Evolutionary conservation across 2,797 vertebrate genomes (phyloP), one percentile per base, ranked within the genome.

Genomic region (Heteromormyrus szaboi): DNA sequence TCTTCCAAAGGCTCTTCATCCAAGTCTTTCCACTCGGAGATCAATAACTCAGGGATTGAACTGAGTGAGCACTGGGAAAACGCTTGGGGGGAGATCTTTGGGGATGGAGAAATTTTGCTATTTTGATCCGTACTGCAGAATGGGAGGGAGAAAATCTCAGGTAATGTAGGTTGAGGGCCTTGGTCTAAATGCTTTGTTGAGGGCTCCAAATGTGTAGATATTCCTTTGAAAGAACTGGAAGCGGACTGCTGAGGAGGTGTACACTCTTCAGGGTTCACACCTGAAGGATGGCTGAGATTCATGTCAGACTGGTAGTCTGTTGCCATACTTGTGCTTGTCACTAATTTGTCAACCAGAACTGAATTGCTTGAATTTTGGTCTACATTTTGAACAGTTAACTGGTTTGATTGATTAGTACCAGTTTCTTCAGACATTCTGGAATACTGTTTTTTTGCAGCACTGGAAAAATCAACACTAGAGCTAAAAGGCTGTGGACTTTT

Each of bases 11-110:
- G 94, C 89, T 97, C 96, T 90, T 96, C 95, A 8, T 97, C 96
- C 91, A 96, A 92, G 91, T 96, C 95, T 91, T 96, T 97, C 96
- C 96, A 97, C 88, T 96, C 96, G n/a, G 96, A 97, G 92, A 97
- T 96, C 86, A 97, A 90, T 90, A 96, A 89, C 81, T 96, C 95
- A 25, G 96, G 96, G 88, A 96, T 94, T 85, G 93, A 94, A 89
- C 94, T 95, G 37, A 95, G 91, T 19, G 95, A 93, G 89, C 91
- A 90, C 85, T 95, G 94, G 44, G 93, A 90, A 25, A 91, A 88
- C 53, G 94, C 88, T 53, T 92, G 86, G n/a, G 86, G 90, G 89
- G 91, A 72, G 46, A 86, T 87, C 90, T 93, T 94, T 90, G 93
- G 91, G 65, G 88, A 88, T 22, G 89, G 88, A 88, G 90, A 89